Conservation (phyloP, 2,113 vertebrate species). For the Heterotilapia buettikoferi region DNA sequence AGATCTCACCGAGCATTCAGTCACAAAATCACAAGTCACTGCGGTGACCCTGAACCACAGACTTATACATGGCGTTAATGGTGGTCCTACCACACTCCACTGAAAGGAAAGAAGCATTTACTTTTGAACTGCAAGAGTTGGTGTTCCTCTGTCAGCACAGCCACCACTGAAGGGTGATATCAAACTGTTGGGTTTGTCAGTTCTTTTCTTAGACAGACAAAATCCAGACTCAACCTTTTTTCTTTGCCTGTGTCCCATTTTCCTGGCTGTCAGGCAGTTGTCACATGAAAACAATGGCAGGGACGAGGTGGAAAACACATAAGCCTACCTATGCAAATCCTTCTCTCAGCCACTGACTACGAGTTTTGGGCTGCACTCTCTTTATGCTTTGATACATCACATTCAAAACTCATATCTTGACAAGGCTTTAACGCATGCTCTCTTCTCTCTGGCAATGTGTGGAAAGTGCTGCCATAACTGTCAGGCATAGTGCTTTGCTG, state of each 20-base stretch:
- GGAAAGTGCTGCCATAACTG: neutral
- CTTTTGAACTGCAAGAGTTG: neutral
- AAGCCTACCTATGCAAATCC: constrained; percentile 63
- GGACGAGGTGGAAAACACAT: constrained; percentile 56
- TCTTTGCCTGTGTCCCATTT: constrained; percentile 54
- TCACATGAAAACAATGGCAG: constrained; percentile 59
- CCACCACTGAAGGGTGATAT: constrained; percentile 18
- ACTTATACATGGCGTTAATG: constrained; percentile 14
- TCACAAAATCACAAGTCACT: neutral
- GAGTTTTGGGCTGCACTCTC: constrained; percentile 27
- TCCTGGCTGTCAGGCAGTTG: constrained; percentile 56
- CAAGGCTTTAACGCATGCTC: neutral
- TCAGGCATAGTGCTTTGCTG: neutral
- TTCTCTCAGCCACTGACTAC: constrained; percentile 28
- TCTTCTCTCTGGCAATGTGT: neutral
- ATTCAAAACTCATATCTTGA: constrained; percentile 34
- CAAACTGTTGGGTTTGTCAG: constrained; percentile 41
- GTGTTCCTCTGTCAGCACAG: neutral
- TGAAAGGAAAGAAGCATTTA: constrained; percentile 1
- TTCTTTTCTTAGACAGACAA: constrained; percentile 51
- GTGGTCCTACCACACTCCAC: neutral
- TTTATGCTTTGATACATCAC: constrained; percentile 32
- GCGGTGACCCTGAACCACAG: neutral
- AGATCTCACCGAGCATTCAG: neutral
- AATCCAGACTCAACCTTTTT: constrained; percentile 50